Conservation (phyloP, 2,888 invertebrate genomes). For the Boloria euphrosyne region DNA sequence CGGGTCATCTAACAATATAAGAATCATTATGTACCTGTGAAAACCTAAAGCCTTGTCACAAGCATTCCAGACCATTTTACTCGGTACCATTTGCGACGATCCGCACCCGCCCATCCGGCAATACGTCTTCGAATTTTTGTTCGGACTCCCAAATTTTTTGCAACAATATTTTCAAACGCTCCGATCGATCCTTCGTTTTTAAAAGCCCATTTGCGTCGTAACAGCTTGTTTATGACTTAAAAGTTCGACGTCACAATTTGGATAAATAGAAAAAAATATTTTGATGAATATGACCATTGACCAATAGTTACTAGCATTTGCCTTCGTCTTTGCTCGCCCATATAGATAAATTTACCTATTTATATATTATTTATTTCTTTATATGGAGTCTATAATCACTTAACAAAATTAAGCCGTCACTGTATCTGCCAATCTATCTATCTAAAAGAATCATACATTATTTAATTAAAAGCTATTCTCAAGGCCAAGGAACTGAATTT, state of each 20-base stretch:
- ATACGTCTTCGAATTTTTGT: conserved; percentile 49
- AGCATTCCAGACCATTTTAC: conserved; percentile 39
- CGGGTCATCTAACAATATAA: background rate
- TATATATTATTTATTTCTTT: no score
- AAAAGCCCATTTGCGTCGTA: conserved; percentile 60
- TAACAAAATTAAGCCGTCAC: no score
- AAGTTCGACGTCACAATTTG: conserved; percentile 40
- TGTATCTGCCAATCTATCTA: no score
- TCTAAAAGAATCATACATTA: no score
- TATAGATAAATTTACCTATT: no score
- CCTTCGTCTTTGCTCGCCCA: no score
- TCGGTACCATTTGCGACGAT: conserved; percentile 46
- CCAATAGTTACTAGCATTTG: background rate
- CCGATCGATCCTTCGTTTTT: conserved; percentile 53
- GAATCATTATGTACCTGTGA: background rate
- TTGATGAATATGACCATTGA: background rate
- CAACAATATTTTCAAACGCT: conserved; percentile 50
- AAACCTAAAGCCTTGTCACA: conserved; percentile 31
- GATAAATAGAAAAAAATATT: conserved; percentile 34
- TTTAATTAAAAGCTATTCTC: no score
- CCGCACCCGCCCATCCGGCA: conserved; percentile 43
- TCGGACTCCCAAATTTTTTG: conserved; percentile 44
- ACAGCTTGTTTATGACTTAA: conserved; percentile 58
- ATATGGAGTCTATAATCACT: no score
- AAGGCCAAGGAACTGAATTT: no score